phyloP scores from a whole-genome alignment of 2,113 vertebrate species.

The Petrocephalus microphthalmus region DNA sequence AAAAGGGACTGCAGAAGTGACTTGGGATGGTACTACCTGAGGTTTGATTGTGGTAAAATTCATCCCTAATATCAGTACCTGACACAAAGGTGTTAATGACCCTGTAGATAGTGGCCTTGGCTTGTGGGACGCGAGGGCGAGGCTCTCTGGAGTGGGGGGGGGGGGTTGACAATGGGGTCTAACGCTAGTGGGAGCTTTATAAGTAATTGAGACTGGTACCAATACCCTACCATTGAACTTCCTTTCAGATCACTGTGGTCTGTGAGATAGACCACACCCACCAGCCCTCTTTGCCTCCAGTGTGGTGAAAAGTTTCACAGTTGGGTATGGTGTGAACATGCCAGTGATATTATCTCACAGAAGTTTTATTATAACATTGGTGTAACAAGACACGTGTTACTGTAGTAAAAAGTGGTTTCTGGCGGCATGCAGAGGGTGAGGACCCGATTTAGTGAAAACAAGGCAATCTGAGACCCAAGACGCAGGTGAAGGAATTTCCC shows the following conservation, averaged over 20 bases:
- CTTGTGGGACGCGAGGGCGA: not conserved
- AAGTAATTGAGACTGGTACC: not conserved
- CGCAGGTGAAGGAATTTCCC: conserved; percentile 6
- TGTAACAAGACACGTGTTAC: not conserved
- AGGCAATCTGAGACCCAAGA: not conserved
- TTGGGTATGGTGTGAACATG: not conserved
- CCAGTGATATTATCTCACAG: not conserved
- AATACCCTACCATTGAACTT: not conserved
- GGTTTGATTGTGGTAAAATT: not conserved
- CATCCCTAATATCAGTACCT: conserved; percentile 27
- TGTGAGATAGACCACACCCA: not conserved
- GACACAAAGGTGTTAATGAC: conserved; percentile 32
- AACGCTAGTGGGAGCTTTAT: not conserved
- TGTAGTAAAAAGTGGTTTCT: not conserved
- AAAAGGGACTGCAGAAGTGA: not conserved
- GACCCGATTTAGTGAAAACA: not conserved
- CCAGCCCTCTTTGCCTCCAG: not conserved
- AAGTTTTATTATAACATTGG: not conserved
- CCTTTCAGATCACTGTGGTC: not conserved
- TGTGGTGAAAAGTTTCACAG: not conserved
- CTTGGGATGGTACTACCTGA: not conserved
- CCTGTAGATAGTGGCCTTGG: conserved; percentile 6
- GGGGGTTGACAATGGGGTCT: conserved; percentile 1
- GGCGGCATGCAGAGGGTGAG: not conserved
- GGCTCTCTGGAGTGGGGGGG: not conserved